These are phyloP conservation scores for Nasonia longicornis DNA, from an alignment of 1,140 invertebrate species.

Conservation along the genomic window DNA sequence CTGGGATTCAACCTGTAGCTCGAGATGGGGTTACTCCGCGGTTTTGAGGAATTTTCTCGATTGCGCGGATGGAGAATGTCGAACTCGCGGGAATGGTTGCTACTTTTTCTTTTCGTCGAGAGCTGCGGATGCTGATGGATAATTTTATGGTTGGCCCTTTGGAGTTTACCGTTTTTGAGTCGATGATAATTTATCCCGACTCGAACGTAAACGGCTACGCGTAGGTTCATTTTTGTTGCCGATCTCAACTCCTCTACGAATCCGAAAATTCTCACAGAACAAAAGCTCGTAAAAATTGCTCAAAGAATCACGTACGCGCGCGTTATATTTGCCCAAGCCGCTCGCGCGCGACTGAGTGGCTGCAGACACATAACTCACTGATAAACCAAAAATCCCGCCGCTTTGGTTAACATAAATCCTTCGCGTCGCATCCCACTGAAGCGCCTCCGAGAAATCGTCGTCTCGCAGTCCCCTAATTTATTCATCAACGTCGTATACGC, in stretches of 20 bases:
- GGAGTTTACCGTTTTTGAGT: too few species aligned
- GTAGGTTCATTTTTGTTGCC: too few species aligned
- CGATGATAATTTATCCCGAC: too few species aligned
- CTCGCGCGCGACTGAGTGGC: too few species aligned
- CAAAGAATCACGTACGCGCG: neutral
- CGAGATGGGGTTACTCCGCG: neutral
- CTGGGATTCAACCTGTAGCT: neutral
- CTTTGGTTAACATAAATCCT: constrained; percentile 13
- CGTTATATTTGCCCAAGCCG: neutral
- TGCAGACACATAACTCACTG: constrained; percentile 12
- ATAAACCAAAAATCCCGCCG: constrained; percentile 6
- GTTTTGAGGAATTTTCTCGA: constrained; percentile 29
- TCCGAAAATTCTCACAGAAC: too few species aligned
- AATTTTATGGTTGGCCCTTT: neutral
- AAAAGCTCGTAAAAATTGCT: too few species aligned
- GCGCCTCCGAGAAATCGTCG: neutral
- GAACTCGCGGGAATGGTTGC: neutral
- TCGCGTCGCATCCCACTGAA: neutral
- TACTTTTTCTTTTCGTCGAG: too few species aligned
- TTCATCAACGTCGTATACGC: constrained; percentile 19
- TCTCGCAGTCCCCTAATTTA: constrained; percentile 26
- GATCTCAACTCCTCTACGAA: too few species aligned
- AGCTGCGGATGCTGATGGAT: neutral
- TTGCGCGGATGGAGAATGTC: constrained; percentile 17
- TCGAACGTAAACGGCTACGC: too few species aligned